phyloP scores from a whole-genome alignment of 1,140 invertebrate species.

The Trichomalopsis sarcophagae region DNA sequence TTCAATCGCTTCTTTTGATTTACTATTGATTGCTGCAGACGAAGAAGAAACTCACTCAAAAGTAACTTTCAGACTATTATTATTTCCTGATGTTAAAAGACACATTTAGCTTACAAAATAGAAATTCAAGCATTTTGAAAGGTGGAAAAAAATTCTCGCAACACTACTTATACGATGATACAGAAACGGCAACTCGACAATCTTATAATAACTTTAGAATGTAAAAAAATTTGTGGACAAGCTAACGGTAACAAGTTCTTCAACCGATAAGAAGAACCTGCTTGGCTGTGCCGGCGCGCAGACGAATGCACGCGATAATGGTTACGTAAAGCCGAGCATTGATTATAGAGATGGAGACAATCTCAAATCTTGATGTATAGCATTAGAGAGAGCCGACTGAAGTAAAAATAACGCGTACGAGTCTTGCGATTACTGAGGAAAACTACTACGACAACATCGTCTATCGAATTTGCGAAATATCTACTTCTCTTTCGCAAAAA shows the following conservation, averaged over 20 bases:
- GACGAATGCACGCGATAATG: constrained; percentile 25
- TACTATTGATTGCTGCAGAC: neutral
- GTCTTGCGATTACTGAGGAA: neutral
- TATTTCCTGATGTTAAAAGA: too few species aligned
- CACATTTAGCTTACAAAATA: too few species aligned
- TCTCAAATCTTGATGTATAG: constrained; percentile 5
- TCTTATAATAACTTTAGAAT: neutral
- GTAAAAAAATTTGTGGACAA: neutral
- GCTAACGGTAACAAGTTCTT: neutral
- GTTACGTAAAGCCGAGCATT: constrained; percentile 23
- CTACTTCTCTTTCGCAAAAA: too few species aligned
- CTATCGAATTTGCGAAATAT: neutral
- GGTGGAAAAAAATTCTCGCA: too few species aligned
- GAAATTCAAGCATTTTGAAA: too few species aligned
- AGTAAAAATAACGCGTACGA: neutral
- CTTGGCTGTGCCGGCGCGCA: neutral
- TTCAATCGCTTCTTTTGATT: neutral
- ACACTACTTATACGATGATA: neutral
- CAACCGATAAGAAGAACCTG: neutral
- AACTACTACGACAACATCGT: neutral
- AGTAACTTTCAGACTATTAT: too few species aligned
- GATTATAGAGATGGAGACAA: constrained; percentile 12
- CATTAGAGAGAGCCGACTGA: neutral
- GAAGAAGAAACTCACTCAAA: neutral
- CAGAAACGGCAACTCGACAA: neutral